Evolutionary conservation across 2,113 vertebrate genomes (phyloP), one percentile per base, ranked within the genome.

Genomic region (Bufo gargarizans): DNA sequence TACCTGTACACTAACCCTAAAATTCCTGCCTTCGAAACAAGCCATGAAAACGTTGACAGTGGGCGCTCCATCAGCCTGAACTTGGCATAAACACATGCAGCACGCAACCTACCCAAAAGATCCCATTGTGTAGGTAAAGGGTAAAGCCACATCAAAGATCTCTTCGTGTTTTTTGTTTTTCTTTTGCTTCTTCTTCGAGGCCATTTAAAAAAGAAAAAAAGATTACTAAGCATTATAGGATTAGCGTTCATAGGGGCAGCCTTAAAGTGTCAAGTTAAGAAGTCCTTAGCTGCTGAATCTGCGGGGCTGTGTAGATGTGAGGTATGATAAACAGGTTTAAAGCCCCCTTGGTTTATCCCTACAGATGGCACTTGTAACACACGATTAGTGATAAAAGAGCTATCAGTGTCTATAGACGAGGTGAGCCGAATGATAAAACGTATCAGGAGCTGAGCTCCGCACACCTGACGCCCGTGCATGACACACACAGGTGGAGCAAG

Each of bases 111-210:
- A 11, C 82, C 22, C n/a, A 69, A 53, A 53, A 67, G 61, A 53
- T 53, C 59, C 49, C 63, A 71, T 72, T 14, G 65, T 77, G 78
- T 55, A 89, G 90, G 89, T 88, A 92, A 92, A 92, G 72, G 86
- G 86, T 89, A 87, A 90, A 65, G 83, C 93, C 93, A 95, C 95
- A 96, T 95, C 95, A 96, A 96, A 94, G 93, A 53, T 71, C 63
- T 69, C 80, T 63, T 20, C 10, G 80, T 87, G 87, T 84, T 84
- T 84, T 84, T 89, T 33, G 33, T 33, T 33, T 33, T 33, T 33
- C 1, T 33, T 33, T 33, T 33, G 33, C 82, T 90, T 89, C 92
- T 91, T 93, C 89, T 91, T 91, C 92, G 90, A 92, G 90, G 92
- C 91, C 85, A 90, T 91, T 92, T 90, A 88, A 90, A 89, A 92